These are phyloP conservation scores for Aythya fuligula DNA, from an alignment of 2,797 vertebrate genomes.

Conservation along the genomic window DNA sequence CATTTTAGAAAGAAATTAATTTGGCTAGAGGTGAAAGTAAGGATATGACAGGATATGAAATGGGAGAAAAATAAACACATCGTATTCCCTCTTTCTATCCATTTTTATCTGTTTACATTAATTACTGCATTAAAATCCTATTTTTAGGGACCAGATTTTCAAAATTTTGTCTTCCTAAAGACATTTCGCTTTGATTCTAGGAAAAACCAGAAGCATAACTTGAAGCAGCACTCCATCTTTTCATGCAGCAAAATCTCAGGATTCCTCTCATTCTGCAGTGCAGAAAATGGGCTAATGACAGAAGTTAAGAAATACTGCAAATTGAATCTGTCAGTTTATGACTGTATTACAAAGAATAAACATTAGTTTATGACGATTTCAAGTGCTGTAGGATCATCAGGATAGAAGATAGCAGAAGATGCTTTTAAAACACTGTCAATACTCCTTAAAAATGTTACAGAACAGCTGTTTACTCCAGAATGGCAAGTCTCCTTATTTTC, in stretches of 20 bases:
- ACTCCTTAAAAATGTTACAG: neutral
- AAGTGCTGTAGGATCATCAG: neutral
- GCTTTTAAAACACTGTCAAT: neutral
- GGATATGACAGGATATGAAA: neutral
- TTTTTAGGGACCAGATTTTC: neutral
- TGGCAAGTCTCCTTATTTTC: neutral
- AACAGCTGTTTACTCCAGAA: neutral
- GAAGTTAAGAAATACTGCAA: neutral
- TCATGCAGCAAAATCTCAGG: neutral
- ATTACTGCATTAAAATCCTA: neutral
- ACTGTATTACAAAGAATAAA: neutral
- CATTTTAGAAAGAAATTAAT: slow-evolving; percentile 13
- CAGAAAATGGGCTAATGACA: neutral
- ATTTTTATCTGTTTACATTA: neutral
- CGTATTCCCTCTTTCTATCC: neutral
- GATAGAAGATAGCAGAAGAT: neutral
- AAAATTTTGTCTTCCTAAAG: neutral
- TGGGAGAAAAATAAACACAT: neutral
- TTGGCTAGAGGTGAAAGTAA: neutral
- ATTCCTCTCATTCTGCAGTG: neutral
- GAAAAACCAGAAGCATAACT: neutral
- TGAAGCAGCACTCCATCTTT: neutral
- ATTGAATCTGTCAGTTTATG: neutral
- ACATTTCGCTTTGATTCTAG: neutral
- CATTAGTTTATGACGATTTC: neutral